A percentile compares a stretch with the other conserved stretches of the same genome.
Evolutionary conservation across 2,113 vertebrate species (phyloP).

Genomic region (Myrmophylax atrothorax): DNA sequence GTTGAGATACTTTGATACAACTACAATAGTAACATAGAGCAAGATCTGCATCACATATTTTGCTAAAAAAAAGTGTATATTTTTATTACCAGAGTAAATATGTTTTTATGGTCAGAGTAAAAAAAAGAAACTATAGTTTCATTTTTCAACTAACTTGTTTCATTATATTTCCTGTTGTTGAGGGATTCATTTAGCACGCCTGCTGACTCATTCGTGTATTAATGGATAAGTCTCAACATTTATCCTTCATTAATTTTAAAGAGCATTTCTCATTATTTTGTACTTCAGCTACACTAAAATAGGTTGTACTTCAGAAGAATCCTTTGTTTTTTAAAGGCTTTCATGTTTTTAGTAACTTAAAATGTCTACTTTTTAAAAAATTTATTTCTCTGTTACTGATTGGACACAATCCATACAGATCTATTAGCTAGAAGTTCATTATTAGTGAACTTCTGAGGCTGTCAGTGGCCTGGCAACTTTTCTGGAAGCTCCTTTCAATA

Average conservation of each 20-base stretch:
- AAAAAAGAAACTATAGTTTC: background rate
- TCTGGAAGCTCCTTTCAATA: background rate
- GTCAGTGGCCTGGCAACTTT: background rate
- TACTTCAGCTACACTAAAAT: background rate
- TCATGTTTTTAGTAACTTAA: background rate
- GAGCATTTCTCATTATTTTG: background rate
- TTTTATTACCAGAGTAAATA: background rate
- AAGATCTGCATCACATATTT: background rate
- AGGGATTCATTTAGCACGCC: background rate
- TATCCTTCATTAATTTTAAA: constrained; percentile 49
- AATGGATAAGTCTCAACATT: background rate
- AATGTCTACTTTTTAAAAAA: background rate
- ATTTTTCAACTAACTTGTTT: background rate
- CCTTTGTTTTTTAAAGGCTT: background rate
- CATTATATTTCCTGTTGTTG: background rate
- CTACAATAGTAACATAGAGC: background rate
- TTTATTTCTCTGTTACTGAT: background rate
- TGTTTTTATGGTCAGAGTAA: background rate
- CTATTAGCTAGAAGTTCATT: background rate
- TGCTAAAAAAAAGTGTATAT: background rate
- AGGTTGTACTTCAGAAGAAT: background rate
- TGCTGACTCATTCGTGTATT: constrained; percentile 3
- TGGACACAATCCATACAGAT: background rate
- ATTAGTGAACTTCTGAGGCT: background rate
- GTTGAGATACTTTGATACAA: background rate